A percentile compares a stretch with the other conserved stretches of the same genome.
Conservation (phyloP, 2,888 invertebrate genomes). For the Megastigmus dorsalis region DNA sequence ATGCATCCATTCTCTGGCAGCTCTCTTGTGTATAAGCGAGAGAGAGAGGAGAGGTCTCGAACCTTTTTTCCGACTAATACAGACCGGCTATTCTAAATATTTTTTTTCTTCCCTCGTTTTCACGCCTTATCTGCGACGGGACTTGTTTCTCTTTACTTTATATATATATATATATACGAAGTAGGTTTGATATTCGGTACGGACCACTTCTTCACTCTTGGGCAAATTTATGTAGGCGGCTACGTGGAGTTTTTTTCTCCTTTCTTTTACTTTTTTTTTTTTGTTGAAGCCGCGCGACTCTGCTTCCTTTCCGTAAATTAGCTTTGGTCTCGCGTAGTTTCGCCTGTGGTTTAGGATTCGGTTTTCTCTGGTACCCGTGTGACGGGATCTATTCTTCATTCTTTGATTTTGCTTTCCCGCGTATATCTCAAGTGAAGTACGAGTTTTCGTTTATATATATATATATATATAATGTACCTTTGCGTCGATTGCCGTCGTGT, state of each 20-base stretch:
- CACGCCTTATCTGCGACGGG: conserved; percentile 26
- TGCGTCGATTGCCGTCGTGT: too few species aligned
- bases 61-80: conserved; percentile 12
- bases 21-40: not conserved
- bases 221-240: conserved; percentile 28
- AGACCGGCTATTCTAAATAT: not conserved
- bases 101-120: conserved; percentile 14
- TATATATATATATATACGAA: too few species aligned
- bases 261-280: not conserved
- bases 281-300: not conserved
- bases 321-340: too few species aligned
- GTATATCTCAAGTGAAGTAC: too few species aligned
- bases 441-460: too few species aligned
- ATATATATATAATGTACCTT: too few species aligned
- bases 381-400: too few species aligned
- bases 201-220: conserved; percentile 10
- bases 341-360: not conserved
- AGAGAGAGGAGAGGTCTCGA: not conserved
- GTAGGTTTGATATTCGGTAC: not conserved
- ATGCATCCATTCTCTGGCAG: too few species aligned
- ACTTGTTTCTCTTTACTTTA: too few species aligned
- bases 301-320: too few species aligned
- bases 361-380: too few species aligned
- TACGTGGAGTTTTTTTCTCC: not conserved
- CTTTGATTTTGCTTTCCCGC: too few species aligned